These are phyloP conservation scores for Centroberyx gerrardi DNA, from an alignment of 2,797 vertebrate genomes.

Conservation along the genomic window DNA sequence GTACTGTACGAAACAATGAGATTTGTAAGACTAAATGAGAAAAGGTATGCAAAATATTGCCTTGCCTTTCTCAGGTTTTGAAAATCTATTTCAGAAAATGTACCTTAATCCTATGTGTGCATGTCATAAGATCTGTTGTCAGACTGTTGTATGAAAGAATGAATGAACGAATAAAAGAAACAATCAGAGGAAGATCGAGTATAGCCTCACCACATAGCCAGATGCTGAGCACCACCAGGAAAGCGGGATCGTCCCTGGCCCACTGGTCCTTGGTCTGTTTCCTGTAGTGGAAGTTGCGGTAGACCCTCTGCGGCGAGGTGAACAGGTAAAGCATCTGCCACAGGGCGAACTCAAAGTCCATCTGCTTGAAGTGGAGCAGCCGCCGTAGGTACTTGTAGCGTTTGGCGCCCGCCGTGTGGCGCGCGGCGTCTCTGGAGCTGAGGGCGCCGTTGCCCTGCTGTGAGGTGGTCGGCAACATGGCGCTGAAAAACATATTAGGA, in stretches of 20 bases:
- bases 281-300: conserved; percentile 98
- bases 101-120: too few species aligned
- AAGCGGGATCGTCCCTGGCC: conserved; percentile 97
- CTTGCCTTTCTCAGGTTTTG: too few species aligned
- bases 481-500: conserved; percentile 58
- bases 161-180: too few species aligned
- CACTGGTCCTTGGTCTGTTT: conserved; percentile 99
- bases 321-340: conserved; percentile 99
- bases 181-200: too few species aligned
- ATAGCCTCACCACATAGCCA: conserved; percentile 91
- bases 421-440: conserved; percentile 88
- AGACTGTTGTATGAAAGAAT: too few species aligned
- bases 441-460: conserved; percentile 87
- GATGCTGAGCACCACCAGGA: conserved; percentile 94
- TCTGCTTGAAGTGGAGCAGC: conserved; percentile 92
- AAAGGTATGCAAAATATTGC: too few species aligned
- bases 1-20: too few species aligned
- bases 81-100: too few species aligned
- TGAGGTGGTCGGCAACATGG: conserved; percentile 93
- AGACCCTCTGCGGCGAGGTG: conserved; percentile 97
- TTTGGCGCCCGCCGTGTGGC: conserved; percentile 96
- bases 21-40: too few species aligned
- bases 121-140: too few species aligned
- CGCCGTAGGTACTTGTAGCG: conserved; percentile 96
- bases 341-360: conserved; percentile 98